These are phyloP conservation scores for Heliconius erato DNA, from an alignment of 2,888 invertebrate species.

Conservation along the genomic window DNA sequence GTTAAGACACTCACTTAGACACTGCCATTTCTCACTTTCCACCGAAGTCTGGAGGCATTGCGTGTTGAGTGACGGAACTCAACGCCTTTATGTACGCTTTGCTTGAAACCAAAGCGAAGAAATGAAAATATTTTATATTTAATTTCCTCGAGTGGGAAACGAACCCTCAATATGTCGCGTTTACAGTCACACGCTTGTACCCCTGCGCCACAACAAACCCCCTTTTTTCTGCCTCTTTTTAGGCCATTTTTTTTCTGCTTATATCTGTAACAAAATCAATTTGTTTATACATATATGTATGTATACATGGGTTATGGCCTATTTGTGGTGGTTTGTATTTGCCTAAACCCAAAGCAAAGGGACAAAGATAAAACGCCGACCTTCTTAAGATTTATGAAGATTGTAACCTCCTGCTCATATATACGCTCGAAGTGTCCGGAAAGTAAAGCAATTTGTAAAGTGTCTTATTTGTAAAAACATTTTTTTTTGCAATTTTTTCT, in stretches of 20 bases:
- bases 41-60: no score
- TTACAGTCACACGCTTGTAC: no score
- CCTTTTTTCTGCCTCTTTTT: no score
- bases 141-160: no score
- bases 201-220: no score
- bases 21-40: no score
- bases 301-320: conserved; percentile 5
- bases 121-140: no score
- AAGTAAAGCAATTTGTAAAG: conserved; percentile 25
- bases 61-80: no score
- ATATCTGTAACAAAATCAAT: neutral
- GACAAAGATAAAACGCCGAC: conserved; percentile 41
- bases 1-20: no score
- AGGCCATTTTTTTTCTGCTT: neutral
- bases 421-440: conserved; percentile 21
- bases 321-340: conserved; percentile 40
- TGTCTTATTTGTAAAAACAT: conserved; percentile 9
- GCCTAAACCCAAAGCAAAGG: conserved; percentile 33
- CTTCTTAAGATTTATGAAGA: conserved; percentile 44
- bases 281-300: neutral
- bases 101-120: no score
- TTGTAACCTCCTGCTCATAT: conserved; percentile 37
- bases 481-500: neutral
- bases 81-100: no score
- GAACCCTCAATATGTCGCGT: no score